Evolutionary conservation across 2,888 invertebrate genomes (phyloP), one percentile per base, ranked within the genome.

Genomic region (Pristionchus maxplancki): DNA sequence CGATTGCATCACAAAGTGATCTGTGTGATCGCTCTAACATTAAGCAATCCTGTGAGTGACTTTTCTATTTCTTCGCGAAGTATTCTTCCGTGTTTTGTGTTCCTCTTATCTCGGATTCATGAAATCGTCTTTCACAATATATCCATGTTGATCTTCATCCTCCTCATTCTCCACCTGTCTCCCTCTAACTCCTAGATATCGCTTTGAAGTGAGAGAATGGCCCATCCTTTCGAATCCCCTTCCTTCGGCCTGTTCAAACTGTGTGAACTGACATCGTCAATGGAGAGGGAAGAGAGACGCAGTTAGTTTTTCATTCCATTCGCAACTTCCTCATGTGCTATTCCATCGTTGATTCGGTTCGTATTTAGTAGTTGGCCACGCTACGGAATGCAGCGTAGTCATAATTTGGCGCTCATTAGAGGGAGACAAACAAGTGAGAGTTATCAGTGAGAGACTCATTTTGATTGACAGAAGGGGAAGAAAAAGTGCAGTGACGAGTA

Each of bases 401-500:
- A 78, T 28, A 48, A 40, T 78, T 28, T 8, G 44, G 78, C 44
- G 44, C 78, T 78, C 78, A 78, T 78, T 78, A 78, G 78, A 74
- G 34, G 6, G 48, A 40, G 44, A 48, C 44, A 78, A 78, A 78
- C 78, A 78, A 44, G 78, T 2, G n/a, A 6, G n/a, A 24, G 24
- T 78, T 78, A 78, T 78, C 78, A 78, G 78, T 44, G 78, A 78
- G 78, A 20, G 44, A 74, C 64, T 28, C 64, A 78, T 78, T 40
- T 78, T 78, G 78, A 78, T 78, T 78, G 78, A 78, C 78, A 78
- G 78, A 78, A 48, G 48, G 78, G 37, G 20, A 24, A 8, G 44
- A 78, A 78, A 44, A 78, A 78, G 78, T 78, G 78, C 78, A 78
- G 44, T 78, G 78, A 48, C 44, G 78, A 78, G 78, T 78, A 78